Evolutionary conservation across 1,140 invertebrate species (phyloP), one percentile per base, ranked within the genome.

Genomic region (Adelges cooleyi): DNA sequence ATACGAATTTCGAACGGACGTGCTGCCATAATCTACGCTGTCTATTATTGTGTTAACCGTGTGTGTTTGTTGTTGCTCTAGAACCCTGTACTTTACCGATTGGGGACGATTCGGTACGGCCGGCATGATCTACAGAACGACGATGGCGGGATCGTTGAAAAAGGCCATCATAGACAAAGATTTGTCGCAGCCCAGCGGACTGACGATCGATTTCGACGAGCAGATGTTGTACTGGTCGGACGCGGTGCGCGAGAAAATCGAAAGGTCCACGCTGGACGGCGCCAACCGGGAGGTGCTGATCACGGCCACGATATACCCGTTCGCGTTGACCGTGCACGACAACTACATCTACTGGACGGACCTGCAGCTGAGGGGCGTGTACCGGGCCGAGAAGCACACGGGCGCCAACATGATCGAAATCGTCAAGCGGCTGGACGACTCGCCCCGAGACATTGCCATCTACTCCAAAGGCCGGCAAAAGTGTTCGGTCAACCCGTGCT

Each of bases 271-370:
- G 73, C 74, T 98, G 5, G 86, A 97, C 73, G 95, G 95, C 3
- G 82, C 80, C 15, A 79, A 81, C 67, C 71, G 84, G 70, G 78
- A 84, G 69, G 77, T 91, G 3, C 74, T 95, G 0, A 84, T 95
- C 48, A 83, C 85, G 0, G 91, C 92, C 0, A 95, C 93, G 0
- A 95, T 96, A 67, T 95, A 97, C 81, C 94, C 94, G 8, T 97
- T 95, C 74, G 92, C 92, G 0, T 90, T 98, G 13, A 94, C 92
- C 0, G 87, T 97, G 0, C 90, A 86, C 75, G 80, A 86, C 22
- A 84, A 92, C 71, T 93, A 92, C 73, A 95, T 99, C 51, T 99
- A 97, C 74, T 96, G 95, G 92, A 98, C 95, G 0, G 96, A 99
- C 76, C 80, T 98, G 36, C 93, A 95, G 73, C 74, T 96, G 0